Percentiles rank a stretch among this genome's conserved stretches.
Evolutionary conservation across 2,888 invertebrate species (phyloP).

Genomic region (Troides oblongomaculatus): DNA sequence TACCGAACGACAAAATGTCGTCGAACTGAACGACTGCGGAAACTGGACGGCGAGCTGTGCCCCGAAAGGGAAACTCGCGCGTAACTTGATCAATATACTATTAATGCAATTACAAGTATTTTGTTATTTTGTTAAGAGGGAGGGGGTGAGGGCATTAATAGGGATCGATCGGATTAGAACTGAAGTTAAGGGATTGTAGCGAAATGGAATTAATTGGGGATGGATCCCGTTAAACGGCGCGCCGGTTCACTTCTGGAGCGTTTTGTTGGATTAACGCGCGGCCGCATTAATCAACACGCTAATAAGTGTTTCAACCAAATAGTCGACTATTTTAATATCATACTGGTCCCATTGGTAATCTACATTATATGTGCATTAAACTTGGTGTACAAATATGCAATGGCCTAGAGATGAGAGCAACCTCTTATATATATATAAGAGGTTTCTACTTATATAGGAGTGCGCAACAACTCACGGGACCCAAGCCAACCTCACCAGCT

Average conservation of each 20-base stretch:
- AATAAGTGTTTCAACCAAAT: not conserved
- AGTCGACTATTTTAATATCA: no score
- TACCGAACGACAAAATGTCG: no score
- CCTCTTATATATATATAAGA: no score
- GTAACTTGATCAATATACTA: constrained; percentile 69
- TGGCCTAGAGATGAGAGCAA: no score
- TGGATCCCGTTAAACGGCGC: constrained; percentile 48
- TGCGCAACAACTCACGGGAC: no score
- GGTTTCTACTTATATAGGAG: no score
- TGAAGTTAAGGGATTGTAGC: constrained; percentile 63
- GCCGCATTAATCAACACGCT: not conserved
- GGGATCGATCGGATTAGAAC: constrained; percentile 72
- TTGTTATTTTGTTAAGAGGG: constrained; percentile 63
- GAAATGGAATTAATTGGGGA: constrained; percentile 70
- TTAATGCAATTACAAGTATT: constrained; percentile 65
- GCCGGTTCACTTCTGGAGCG: constrained; percentile 23
- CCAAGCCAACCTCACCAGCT: no score
- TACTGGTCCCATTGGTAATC: no score
- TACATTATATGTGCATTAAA: no score
- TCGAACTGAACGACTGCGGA: no score
- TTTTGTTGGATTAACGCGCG: constrained; percentile 8
- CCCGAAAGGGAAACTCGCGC: constrained; percentile 28
- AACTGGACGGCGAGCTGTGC: not conserved
- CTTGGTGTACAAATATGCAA: no score
- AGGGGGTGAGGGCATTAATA: constrained; percentile 49